phyloP scores from a whole-genome alignment of 2,888 invertebrate species.

The Eupithecia subumbrata region DNA sequence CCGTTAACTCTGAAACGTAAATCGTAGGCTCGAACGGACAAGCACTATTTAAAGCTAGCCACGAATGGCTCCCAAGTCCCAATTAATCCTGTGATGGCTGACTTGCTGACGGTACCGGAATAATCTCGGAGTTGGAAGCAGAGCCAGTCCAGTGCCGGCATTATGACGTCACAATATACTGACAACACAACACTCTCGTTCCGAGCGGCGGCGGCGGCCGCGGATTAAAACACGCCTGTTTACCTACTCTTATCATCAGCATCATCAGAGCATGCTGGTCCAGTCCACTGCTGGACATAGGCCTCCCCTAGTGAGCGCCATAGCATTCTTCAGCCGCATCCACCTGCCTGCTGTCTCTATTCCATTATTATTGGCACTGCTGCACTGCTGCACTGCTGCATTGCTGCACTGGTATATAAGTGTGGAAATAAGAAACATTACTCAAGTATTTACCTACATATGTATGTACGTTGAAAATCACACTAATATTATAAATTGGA shows the following conservation, averaged over 20 bases:
- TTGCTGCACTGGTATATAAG: background rate
- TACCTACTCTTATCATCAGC: background rate
- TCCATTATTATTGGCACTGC: no score
- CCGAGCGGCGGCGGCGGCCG: background rate
- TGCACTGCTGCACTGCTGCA: no score
- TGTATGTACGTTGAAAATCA: no score
- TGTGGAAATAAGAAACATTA: no score
- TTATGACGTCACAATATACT: conserved; percentile 3
- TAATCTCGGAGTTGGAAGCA: background rate
- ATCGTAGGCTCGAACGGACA: background rate
- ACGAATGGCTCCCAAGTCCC: background rate
- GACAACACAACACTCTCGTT: background rate
- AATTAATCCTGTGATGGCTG: background rate
- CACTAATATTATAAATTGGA: no score
- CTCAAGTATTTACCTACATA: no score
- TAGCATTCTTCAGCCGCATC: background rate
- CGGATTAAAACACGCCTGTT: background rate
- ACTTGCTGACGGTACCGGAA: background rate
- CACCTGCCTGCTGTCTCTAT: background rate
- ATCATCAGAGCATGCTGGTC: background rate
- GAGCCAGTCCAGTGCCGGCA: background rate
- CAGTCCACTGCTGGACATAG: background rate
- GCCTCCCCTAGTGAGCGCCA: no score
- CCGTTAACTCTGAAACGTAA: background rate
- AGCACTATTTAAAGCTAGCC: background rate